Evolutionary conservation across 2,888 invertebrate species (phyloP).

Genomic region (Drosophila setosimentum): DNA sequence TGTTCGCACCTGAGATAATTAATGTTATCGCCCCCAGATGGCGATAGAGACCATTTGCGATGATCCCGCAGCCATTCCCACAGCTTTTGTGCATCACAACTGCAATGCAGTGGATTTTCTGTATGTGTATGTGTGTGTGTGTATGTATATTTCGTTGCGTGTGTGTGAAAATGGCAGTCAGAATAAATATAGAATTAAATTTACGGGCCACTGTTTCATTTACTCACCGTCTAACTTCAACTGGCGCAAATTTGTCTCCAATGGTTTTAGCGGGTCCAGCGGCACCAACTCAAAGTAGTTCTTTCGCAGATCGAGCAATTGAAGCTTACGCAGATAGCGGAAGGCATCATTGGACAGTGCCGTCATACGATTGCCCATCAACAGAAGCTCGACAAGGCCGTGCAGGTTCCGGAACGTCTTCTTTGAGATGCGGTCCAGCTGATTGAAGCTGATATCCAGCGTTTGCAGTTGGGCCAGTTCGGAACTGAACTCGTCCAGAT

Average conservation of each 20-base stretch:
- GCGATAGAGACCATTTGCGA: slow-evolving; percentile 87
- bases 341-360: slow-evolving; percentile 92
- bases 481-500: slow-evolving; percentile 92
- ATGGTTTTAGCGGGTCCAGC: slow-evolving; percentile 90
- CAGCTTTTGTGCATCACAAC: slow-evolving; percentile 94
- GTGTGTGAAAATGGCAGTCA: slow-evolving; percentile 6
- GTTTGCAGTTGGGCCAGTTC: slow-evolving; percentile 92
- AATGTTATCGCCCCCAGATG: slow-evolving; percentile 79
- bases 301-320: slow-evolving; percentile 91
- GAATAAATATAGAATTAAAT: slow-evolving; percentile 6
- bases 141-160: background rate
- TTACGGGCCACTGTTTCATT: background rate
- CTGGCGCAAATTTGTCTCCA: slow-evolving; percentile 93
- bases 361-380: slow-evolving; percentile 94
- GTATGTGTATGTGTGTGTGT: background rate
- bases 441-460: slow-evolving; percentile 93
- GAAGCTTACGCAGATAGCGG: slow-evolving; percentile 90
- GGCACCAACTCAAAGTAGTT: slow-evolving; percentile 94
- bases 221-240: slow-evolving; percentile 92
- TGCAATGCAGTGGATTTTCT: slow-evolving; percentile 96
- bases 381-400: slow-evolving; percentile 91
- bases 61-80: slow-evolving; percentile 97
- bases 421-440: slow-evolving; percentile 91
- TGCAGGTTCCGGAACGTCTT: slow-evolving; percentile 91
- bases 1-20: slow-evolving; percentile 91